Base-by-base conservation (phyloP, 1,140 invertebrate genomes). In the Wiebesia pumilae region DNA sequence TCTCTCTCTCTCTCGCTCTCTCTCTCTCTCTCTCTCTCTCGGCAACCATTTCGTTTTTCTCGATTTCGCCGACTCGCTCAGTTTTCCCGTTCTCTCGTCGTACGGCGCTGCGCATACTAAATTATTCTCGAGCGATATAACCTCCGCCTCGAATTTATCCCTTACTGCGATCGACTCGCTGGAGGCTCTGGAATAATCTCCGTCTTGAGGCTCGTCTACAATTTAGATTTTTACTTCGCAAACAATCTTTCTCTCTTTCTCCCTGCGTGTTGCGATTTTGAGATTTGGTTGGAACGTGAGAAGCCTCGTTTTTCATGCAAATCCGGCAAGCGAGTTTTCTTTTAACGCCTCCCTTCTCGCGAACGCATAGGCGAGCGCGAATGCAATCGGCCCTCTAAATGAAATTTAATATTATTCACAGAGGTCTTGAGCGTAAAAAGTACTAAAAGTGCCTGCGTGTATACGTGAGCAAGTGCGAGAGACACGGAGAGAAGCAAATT, bases 201-300 rank as follows among this genome's bases (percentile, higher is more conserved):
- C 67, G 62, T 73, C 82, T 82, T 82, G 79, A 80, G 86, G 16
- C 86, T 87, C 75, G 81, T 83, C 81, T 87, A 83, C 86, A 87
- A 87, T 87, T 87, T 87, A 87, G 81, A 87, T 87, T 87, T 87
- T 87, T 83, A 80, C 81, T 83, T 78, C 77, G 69, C 86, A 87
- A 87, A 87, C 81, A 87, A 87, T 83, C 86, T 87, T 47, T 81
- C 19, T 62, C 30, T 65, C 16, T 81, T 2, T 43, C 40, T 51
- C 12, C 27, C 62, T 62, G 84, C 78, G 47, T 85, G 78, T 81
- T 86, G 79, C 71, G 80, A 86, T 82, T 86, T 75, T 81, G 85
- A 86, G 71, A 86, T 86, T 82, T 67, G 79, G 47, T 30, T 80
- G 35, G 40, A 79, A 83, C 71, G 81, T 78, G 85, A 86, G 80